Conservation (phyloP, 2,888 invertebrate species). For the Oligia fasciuncula region DNA sequence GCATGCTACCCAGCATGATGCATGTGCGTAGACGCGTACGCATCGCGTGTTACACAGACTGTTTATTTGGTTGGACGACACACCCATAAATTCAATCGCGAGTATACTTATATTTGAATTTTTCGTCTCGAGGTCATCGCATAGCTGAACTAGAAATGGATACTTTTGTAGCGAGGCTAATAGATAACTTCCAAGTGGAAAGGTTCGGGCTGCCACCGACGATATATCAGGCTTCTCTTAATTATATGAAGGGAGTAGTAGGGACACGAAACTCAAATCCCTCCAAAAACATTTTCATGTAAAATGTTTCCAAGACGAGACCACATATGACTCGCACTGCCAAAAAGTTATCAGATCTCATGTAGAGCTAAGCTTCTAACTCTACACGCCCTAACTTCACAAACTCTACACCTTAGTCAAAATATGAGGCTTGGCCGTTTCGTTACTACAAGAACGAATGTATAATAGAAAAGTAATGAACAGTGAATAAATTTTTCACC, state of each 20-base stretch:
- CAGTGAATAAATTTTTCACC: too few species aligned
- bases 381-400: too few species aligned
- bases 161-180: conserved; percentile 77
- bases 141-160: conserved; percentile 91
- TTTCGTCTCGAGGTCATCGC: conserved; percentile 83
- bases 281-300: too few species aligned
- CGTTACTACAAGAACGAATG: too few species aligned
- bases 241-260: conserved; percentile 71
- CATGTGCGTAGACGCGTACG: neutral
- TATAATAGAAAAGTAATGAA: too few species aligned
- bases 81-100: neutral
- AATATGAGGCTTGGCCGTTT: too few species aligned
- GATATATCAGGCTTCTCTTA: conserved; percentile 69
- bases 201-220: conserved; percentile 78
- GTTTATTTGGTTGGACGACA: neutral
- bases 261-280: neutral
- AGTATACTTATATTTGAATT: neutral
- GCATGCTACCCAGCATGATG: neutral
- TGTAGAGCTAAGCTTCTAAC: too few species aligned
- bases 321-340: too few species aligned
- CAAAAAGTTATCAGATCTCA: too few species aligned
- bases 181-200: conserved; percentile 76
- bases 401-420: too few species aligned
- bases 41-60: neutral
- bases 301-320: too few species aligned